These are phyloP conservation scores for Macrotrachela quadricornifera DNA, from an alignment of 1,140 invertebrate genomes.

Conservation along the genomic window DNA sequence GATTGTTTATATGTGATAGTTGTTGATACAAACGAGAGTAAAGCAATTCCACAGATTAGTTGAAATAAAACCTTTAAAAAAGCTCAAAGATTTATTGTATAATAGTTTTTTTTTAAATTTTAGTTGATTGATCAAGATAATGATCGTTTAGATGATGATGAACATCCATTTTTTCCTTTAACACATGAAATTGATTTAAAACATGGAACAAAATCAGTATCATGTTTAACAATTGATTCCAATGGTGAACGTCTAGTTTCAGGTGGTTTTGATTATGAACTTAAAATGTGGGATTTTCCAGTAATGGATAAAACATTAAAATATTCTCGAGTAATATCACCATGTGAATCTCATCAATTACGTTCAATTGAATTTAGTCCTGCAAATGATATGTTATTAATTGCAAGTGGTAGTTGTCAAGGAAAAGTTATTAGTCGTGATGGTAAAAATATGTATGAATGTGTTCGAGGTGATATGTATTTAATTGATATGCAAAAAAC, in stretches of 20 bases:
- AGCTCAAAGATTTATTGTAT: too few species aligned
- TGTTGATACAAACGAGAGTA: too few species aligned
- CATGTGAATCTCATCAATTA: constrained; percentile 81
- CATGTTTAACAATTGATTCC: constrained; percentile 66
- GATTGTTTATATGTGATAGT: too few species aligned
- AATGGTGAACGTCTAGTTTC: constrained; percentile 70
- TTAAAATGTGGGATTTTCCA: constrained; percentile 90
- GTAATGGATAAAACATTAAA: constrained; percentile 72
- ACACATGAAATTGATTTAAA: background rate
- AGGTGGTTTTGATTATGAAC: constrained; percentile 75
- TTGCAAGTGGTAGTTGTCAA: constrained; percentile 59
- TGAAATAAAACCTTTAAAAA: too few species aligned
- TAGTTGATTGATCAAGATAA: background rate
- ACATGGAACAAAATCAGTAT: constrained; percentile 21
- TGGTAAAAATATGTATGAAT: constrained; percentile 81
- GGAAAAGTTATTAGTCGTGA: constrained; percentile 86
- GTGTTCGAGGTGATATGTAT: constrained; percentile 84
- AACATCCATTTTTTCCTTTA: background rate
- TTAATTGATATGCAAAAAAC: constrained; percentile 76
- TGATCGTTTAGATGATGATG: background rate
- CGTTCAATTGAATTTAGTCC: constrained; percentile 66
- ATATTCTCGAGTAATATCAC: constrained; percentile 69
- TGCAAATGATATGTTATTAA: constrained; percentile 77
- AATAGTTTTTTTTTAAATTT: background rate
- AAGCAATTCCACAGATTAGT: too few species aligned